Evolutionary conservation across 1,140 invertebrate species (phyloP), one percentile per base, ranked within the genome.

Genomic region (Zaprionus ghesquierei): DNA sequence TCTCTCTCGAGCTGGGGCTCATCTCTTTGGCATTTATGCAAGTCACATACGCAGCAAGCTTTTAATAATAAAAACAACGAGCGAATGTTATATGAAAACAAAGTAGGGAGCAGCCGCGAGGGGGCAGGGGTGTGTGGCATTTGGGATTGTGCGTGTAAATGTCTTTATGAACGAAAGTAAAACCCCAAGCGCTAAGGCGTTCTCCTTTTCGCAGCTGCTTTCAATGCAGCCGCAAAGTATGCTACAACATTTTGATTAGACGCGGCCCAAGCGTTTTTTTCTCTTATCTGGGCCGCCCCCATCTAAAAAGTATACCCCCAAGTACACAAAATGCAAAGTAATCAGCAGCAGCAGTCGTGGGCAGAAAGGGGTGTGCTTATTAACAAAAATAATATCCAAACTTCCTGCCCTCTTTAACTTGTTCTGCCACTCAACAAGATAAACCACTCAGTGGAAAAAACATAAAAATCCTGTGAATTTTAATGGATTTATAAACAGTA

Each of bases 31-130:
- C 65, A 69, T 89, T 89, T 87, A 87, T 87, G 84, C 82, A 89
- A 87, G 82, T 89, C 84, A 87, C 84, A 87, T 89, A 89, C 84
- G 59, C 79, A 87, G 76, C 58, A 73, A 89, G 84, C 84, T 87
- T 87, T 87, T 87, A 87, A 87, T 89, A 87, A 87, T 89, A 87
- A 87, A 87, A 87, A 87, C 82, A 86, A 86, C 79, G 79, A 87
- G 82, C 84, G 55, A 59, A 63, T 73, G 73, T 89, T 89, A 87
- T 81, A 87, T 56, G 75, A 86, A 87, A 86, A 81, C 70, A 86
- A 86, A 69, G 65, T 64, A 74, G 35, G 51, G 29, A n/a, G n/a
- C n/a, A n/a, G n/a, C n/a, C n/a, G n/a, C n/a, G 15, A 38, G 44
- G 18, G 58, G 35, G 63, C 50, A 51, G 77, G 35, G 29, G 20